Evolutionary conservation across 1,140 invertebrate species (phyloP), one percentile per base, ranked within the genome.

Genomic region (Fopius arisanus): DNA sequence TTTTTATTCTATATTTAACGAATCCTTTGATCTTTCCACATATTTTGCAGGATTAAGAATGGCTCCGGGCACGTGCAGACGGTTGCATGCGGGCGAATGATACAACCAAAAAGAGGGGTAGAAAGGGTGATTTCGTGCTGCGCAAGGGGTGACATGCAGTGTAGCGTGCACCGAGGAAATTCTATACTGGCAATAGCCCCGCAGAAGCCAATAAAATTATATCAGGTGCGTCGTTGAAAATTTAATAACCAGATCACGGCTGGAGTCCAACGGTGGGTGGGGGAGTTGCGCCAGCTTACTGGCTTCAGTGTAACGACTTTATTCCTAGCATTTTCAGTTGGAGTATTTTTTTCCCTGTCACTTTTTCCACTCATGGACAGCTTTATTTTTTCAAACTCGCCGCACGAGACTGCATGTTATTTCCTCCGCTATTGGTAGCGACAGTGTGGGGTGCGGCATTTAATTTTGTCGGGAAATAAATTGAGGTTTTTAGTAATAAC

Each of bases 161-260:
- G 23, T 21, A 26, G 3, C 23, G 14, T 26, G 10, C 26, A 59
- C 54, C 14, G 19, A 31, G 19, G 54, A 28, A 37, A 26, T 65
- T 19, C 26, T 37, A 23, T 51, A 40, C 28, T 41, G 12, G 66
- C 65, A 31, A 54, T 73, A 51, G 21, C 43, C 29, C 26, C 68
- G 12, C 23, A 26, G 41, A 51, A 40, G 41, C 41, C 48, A 73
- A 73, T 68, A 40, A 40, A 73, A 59, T 73, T 68, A 73, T 48
- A 68, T 33, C 23, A 54, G 40, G 66, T 73, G 72, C 19, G 40
- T 73, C 66, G 19, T 63, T 59, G 72, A 73, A 67, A 68, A 73
- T 73, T 73, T 59, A 62, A 73, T 73, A 73, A 68, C 66, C 33
- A 29, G 28, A 33, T 65, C 54, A 41, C 54, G 31, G 63, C 26